A percentile compares a stretch with the other conserved stretches of the same genome.
Conservation (phyloP, 2,888 invertebrate genomes). For the Cartodere bifasciata region DNA sequence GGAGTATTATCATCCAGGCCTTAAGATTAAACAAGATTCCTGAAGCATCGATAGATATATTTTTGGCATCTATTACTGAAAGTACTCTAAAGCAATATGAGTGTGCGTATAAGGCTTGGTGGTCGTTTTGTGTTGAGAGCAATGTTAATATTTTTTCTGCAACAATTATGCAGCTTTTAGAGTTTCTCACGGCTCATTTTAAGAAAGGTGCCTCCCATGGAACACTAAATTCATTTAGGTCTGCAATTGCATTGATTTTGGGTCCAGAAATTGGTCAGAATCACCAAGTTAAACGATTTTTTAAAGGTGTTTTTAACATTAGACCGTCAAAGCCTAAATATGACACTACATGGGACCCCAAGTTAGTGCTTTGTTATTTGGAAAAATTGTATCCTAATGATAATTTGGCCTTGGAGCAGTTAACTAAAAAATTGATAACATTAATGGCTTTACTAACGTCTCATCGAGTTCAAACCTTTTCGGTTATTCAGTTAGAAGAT, state of each 20-base stretch:
- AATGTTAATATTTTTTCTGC: constrained; percentile 2
- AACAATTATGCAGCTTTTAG: constrained; percentile 4
- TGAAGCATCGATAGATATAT: constrained; percentile 9
- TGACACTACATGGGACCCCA: constrained; percentile 5
- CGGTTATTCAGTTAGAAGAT: constrained; percentile 2
- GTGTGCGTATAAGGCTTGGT: constrained; percentile 9
- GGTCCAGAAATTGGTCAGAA: constrained; percentile 7
- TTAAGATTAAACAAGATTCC: constrained; percentile 4
- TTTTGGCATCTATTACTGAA: constrained; percentile 8
- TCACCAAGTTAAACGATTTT: constrained; percentile 9
- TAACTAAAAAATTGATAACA: constrained; percentile 4
- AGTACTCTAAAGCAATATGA: constrained; percentile 10
- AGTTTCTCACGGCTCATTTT: constrained; percentile 7
- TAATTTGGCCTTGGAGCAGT: neutral
- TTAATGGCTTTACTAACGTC: constrained; percentile 4
- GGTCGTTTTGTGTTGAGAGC: constrained; percentile 7
- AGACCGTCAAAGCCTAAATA: constrained; percentile 7
- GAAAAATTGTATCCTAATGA: neutral
- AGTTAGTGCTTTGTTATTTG: constrained; percentile 3
- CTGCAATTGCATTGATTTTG: constrained; percentile 9
- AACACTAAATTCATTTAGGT: constrained; percentile 10
- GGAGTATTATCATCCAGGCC: constrained; percentile 6
- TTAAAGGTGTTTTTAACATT: constrained; percentile 10
- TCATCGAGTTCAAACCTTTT: constrained; percentile 6
- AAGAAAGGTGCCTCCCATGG: constrained; percentile 10